These are phyloP conservation scores for Lasioglossum villosulum DNA, from an alignment of 2,888 invertebrate species.

Conservation along the genomic window DNA sequence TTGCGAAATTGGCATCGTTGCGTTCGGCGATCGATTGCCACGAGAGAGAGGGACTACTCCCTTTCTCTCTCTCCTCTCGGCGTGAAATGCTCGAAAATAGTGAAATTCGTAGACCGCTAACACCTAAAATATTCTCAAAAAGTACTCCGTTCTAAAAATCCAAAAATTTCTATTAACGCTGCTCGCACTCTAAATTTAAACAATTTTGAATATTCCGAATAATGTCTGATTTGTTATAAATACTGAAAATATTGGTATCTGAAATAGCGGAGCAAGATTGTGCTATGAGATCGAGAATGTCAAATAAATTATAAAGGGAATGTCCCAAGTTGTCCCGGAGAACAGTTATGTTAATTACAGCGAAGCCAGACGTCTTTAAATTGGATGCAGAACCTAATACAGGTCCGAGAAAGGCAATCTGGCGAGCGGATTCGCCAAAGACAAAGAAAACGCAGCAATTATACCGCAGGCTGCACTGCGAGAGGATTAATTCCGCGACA, in stretches of 20 bases:
- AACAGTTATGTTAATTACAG: neutral
- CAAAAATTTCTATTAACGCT: neutral
- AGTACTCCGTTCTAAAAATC: neutral
- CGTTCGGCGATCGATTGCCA: conserved; percentile 47
- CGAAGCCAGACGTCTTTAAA: neutral
- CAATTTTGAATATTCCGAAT: neutral
- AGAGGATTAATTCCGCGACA: conserved; percentile 23
- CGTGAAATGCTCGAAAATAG: neutral
- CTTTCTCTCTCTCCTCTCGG: neutral
- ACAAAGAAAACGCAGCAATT: conserved; percentile 22
- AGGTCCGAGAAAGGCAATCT: neutral
- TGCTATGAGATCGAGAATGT: neutral
- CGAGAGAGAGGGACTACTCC: neutral
- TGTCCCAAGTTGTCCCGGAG: neutral
- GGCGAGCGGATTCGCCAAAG: conserved; percentile 13
- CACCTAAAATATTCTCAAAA: neutral
- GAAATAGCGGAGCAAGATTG: neutral
- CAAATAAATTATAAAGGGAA: neutral
- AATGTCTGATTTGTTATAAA: neutral
- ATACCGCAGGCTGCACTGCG: neutral
- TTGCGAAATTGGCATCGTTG: conserved; percentile 56
- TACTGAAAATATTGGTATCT: neutral
- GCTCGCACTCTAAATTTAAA: neutral
- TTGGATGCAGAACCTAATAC: neutral
- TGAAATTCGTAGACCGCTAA: neutral